Evolutionary conservation across 2,797 vertebrate genomes (phyloP), one percentile per base, ranked within the genome.

Genomic region (Crocidura indochinensis): DNA sequence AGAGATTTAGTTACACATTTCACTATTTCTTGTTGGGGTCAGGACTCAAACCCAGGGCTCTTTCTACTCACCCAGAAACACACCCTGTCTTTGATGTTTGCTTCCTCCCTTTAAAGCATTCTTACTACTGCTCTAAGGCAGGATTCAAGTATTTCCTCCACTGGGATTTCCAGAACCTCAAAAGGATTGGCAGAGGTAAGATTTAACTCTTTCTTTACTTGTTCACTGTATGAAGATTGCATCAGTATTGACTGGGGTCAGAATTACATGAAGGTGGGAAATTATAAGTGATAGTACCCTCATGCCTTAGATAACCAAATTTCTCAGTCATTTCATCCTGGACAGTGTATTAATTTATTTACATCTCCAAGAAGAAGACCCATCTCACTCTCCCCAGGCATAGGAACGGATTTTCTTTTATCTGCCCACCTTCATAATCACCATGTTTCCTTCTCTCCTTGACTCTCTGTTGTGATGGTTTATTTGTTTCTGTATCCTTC

Each of bases 61-160:
- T 87, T 93, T 85, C 56, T 29, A 83, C 79, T 93, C 64, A 92
- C 79, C 84, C 87, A 92, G 94, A 95, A 94, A 95, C 92, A 95
- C 94, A 91, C 93, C 96, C 93, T 93, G 92, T 74, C 96, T 96
- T 96, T 96, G 96, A 96, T 95, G 96, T 96, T 93, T 85, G 86
- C 95, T 96, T 96, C 96, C 95, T 96, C 94, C 91, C 96, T 96
- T 96, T 93, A 95, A 96, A 96, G 95, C 95, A 96, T 96, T 96
- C 94, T 84, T 94, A 87, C 84, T 62, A 88, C 91, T 10, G 67
- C 90, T 87, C 82, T 65, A 87, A 95, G 90, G 84, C 91, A 96
- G 94, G 87, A 95, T 94, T 91, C 87, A 75, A 94, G 95, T 84
- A 72, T 75, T 96, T 96, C 95, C 96, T 96, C 96, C 87, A 92